Evolutionary conservation across 2,113 vertebrate genomes (phyloP), one percentile per base, ranked within the genome.

Genomic region (Petrocephalus microphthalmus): DNA sequence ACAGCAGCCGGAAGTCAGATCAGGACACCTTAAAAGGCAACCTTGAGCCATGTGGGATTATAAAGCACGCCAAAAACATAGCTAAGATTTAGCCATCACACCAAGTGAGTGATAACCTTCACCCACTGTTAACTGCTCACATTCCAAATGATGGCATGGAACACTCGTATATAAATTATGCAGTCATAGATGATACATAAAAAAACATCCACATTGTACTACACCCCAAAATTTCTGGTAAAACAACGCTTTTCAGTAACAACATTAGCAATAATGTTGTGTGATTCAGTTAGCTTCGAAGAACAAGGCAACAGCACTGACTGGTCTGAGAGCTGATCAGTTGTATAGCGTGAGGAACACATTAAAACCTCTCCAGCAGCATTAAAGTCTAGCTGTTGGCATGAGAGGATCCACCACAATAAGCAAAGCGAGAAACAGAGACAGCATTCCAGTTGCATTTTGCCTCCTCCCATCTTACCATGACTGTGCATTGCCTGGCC

Each of bases 401-500:
- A 33, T 78, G 33, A 42, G 67, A 71, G 1, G n/a, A n/a, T 17
- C 71, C 25, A 20, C 29, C 7, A 33, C 25, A 56, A 42, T 2
- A 84, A 29, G 10, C 56, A 19, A 15, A 29, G 37, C 17, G 7
- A 57, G 33, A 37, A 0, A 56, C 53, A 20, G 20, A 54, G 13
- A 17, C 13, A 17, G 20, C 13, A 85, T 42, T 78, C 71, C 33
- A 78, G 29, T 33, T 17, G 17, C 37, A 86, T 47, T 47, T n/a
- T 37, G 17, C 33, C 37, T 56, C 85, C 85, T 60, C 17, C 85
- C 51, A 57, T 57, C 56, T 60, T 33, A 86, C 54, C 33, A 60
- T 86, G 56, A 86, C 54, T 86, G 85, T 64, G 54, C 54, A 86
- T 33, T 45, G 56, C 56, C 33, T 20, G 53, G 33, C 85, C 56